Evolutionary conservation across 2,113 vertebrate species (phyloP), one percentile per base, ranked within the genome.

Genomic region (Scophthalmus maximus): DNA sequence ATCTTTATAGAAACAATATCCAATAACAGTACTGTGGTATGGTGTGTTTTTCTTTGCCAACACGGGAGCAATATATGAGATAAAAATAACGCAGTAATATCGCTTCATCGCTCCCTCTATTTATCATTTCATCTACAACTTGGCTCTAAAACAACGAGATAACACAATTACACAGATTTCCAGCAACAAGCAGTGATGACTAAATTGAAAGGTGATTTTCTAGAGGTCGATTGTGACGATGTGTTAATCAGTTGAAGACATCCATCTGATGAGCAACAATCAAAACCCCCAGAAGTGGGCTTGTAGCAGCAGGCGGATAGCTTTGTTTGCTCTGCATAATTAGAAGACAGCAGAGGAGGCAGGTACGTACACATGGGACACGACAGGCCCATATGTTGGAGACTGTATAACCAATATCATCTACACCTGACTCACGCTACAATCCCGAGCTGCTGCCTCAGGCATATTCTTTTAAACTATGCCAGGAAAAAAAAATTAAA

Each of bases 261-360:
- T 89, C 68, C 61, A 76, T 78, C 42, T 84, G 77, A 88, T 73
- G 81, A 83, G 85, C 59, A 86, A 90, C 87, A 90, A 88, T 90
- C 87, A 91, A 81, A 91, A 87, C 74, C 81, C 73, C 73, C 72
- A 68, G 85, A 88, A 89, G 88, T 79, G 63, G 60, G 81, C 73
- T 88, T 86, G 87, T 80, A 88, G 87, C 85, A 88, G 89, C 86
- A 88, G 88, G 88, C 83, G 83, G 84, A 90, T 86, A 82, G 90
- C 83, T 91, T 87, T 93, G 92, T 93, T 94, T 93, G 88, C 86
- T 86, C 79, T 91, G 87, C 81, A 92, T 93, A 92, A 94, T 92
- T 92, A 93, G 86, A 91, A 84, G 88, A 89, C 87, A 91, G 91
- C 90, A 85, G 87, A 58, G 18, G 84, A 92, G 88, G 90, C 90